Evolutionary conservation across 2,888 invertebrate genomes (phyloP).

Genomic region (Hirtodrosophila trivittata): DNA sequence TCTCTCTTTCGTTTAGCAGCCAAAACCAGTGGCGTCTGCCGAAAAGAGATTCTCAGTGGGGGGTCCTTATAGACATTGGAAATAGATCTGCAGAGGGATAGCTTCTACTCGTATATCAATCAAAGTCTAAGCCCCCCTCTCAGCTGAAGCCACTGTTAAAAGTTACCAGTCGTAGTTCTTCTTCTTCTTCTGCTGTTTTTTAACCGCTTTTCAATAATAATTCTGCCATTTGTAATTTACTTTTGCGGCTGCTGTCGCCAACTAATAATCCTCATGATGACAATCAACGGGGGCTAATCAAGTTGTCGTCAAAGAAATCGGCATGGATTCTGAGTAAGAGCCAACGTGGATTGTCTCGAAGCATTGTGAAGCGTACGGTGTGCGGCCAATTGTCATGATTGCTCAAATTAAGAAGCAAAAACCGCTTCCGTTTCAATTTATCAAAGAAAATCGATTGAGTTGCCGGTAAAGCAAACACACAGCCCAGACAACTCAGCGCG

Average conservation of each 20-base stretch:
- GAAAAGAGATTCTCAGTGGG: no score
- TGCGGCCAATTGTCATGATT: constrained; percentile 60
- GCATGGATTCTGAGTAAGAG: constrained; percentile 73
- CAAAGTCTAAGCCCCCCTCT: no score
- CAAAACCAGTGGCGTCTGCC: no score
- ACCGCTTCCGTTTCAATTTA: constrained; percentile 80
- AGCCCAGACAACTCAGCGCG: constrained; percentile 27
- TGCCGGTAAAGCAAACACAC: constrained; percentile 23
- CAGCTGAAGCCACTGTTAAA: no score
- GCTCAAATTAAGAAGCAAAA: constrained; percentile 64
- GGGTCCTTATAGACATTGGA: no score
- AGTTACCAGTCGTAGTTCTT: not conserved
- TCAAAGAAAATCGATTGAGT: constrained; percentile 71
- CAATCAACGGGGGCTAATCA: constrained; percentile 68
- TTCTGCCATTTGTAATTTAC: constrained; percentile 62
- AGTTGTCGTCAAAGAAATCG: constrained; percentile 77
- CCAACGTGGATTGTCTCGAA: no score
- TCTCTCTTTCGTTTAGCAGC: not conserved
- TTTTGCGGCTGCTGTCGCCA: constrained; percentile 69
- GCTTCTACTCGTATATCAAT: no score
- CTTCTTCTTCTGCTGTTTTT: constrained; percentile 12
- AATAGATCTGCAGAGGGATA: no score
- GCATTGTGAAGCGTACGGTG: constrained; percentile 42
- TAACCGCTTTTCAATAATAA: constrained; percentile 57
- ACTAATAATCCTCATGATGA: constrained; percentile 59